Evolutionary conservation across 2,888 invertebrate species (phyloP), one percentile per base, ranked within the genome.

Genomic region (Rhagonycha fulva): DNA sequence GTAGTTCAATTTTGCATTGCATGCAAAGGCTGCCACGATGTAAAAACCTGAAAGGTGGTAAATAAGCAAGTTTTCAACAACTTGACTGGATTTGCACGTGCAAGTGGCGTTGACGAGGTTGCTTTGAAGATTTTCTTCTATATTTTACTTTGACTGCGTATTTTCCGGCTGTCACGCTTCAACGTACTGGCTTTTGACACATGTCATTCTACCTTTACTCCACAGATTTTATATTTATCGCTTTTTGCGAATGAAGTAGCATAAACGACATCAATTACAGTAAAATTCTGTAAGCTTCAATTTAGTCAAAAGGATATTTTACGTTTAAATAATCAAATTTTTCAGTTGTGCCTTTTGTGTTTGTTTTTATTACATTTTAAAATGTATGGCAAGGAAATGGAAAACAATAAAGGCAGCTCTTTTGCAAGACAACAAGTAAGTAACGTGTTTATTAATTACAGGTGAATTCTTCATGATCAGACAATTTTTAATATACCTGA

Each of bases 61-160:
- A 86, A 87, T 87, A 87, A 86, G 86, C 86, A 84, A 86, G 85
- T 86, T 86, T 86, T 85, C 85, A 85, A 84, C 84, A 84, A 83
- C 82, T 81, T 80, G 82, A 81, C 83, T 83, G 83, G 83, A 83
- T 85, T 84, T 84, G 81, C 83, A 83, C 82, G 84, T 85, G 86
- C 83, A 84, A 82, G 81, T 86, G 83, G 84, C 83, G 80, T 81
- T 82, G 80, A 84, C 83, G 83, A 80, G 82, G 83, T 83, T 82
- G 84, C 85, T 87, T 86, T 86, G 86, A 86, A 85, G 83, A 85
- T 85, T 85, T 85, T 83, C 81, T 81, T 79, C 81, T 81, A 81
- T 83, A 83, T 84, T 85, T 84, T 82, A 83, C 84, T 85, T 85
- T 84, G 85, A 84, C 84, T 84, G 83, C 84, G 82, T 84, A 85